Conservation (phyloP, 2,888 invertebrate species). For the Brenthis ino region DNA sequence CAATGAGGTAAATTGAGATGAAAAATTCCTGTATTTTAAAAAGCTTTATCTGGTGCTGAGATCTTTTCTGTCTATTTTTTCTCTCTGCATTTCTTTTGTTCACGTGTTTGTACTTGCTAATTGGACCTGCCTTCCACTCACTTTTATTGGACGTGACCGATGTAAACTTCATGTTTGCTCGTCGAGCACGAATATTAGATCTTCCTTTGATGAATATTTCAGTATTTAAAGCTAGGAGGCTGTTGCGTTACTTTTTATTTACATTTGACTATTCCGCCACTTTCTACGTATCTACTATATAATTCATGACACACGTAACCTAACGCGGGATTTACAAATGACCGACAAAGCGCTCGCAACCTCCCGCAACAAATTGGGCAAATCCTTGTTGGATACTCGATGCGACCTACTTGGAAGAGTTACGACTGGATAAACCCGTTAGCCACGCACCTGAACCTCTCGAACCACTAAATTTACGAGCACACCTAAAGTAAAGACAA, state of each 20-base stretch:
- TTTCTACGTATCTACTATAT: conserved; percentile 23
- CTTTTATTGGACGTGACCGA: conserved; percentile 35
- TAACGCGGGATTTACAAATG: conserved; percentile 36
- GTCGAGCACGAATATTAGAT: conserved; percentile 24
- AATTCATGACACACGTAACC: conserved; percentile 28
- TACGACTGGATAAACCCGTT: conserved; percentile 65
- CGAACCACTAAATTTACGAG: conserved; percentile 42
- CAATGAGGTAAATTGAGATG: conserved; percentile 29
- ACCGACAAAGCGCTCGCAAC: conserved; percentile 35
- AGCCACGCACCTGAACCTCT: conserved; percentile 65
- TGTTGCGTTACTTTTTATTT: conserved; percentile 21
- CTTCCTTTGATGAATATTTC: conserved; percentile 35
- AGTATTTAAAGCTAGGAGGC: conserved; percentile 22
- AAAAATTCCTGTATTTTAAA: conserved; percentile 34
- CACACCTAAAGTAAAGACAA: conserved; percentile 49
- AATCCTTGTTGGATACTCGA: conserved; percentile 56
- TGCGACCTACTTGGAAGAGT: conserved; percentile 61
- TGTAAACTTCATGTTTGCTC: conserved; percentile 30
- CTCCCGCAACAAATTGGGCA: conserved; percentile 47
- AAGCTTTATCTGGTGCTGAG: conserved; percentile 32
- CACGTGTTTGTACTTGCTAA: conserved; percentile 36
- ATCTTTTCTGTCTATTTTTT: conserved; percentile 33
- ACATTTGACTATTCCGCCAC: conserved; percentile 8
- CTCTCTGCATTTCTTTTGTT: conserved; percentile 36
- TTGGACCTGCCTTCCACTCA: conserved; percentile 37